Evolutionary conservation across 2,888 invertebrate species (phyloP), one percentile per base, ranked within the genome.

Genomic region (Acrobeloides nanus): DNA sequence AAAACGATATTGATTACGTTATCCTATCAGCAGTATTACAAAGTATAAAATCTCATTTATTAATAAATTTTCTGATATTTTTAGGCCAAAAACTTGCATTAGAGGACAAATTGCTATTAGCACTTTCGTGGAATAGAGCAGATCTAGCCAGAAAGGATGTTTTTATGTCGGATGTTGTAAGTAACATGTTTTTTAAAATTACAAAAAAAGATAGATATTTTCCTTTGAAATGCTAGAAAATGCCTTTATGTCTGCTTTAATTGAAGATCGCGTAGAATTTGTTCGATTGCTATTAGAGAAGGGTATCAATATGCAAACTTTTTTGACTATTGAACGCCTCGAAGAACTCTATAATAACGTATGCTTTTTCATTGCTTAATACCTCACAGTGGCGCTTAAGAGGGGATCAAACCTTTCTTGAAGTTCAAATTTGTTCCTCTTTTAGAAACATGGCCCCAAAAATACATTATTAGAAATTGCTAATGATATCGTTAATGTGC

Each of bases 221-320:
- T n/a, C n/a, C n/a, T n/a, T n/a, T n/a, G n/a, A n/a, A n/a, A n/a
- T n/a, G n/a, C n/a, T n/a, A n/a, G n/a, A 95, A 73, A 89, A 90
- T 75, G 89, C 93, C 1, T 95, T 97, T 95, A 88, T 93, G 88
- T 92, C 95, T 75, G 95, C 97, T 0, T 78, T 97, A 47, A 88
- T 92, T 72, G 64, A 68, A 40, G 63, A 72, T 77, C 81, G 92
- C 48, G 88, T 93, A 68, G 95, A 95, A 78, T 97, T 97, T 79
- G 95, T 97, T 8, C 89, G 92, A 74, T 80, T 97, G 8, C 82
- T 97, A 10, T 80, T 97, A 8, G 93, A 97, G 76, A 93, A 95
- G 75, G 97, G 97, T 21, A 90, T 97, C 12, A 89, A 87, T 59
- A 95, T 97, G 92, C 82, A 87, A 62, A 89, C 89, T 75, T 97